phyloP scores from a whole-genome alignment of 2,113 vertebrate species.

The Seriola dumerili region DNA sequence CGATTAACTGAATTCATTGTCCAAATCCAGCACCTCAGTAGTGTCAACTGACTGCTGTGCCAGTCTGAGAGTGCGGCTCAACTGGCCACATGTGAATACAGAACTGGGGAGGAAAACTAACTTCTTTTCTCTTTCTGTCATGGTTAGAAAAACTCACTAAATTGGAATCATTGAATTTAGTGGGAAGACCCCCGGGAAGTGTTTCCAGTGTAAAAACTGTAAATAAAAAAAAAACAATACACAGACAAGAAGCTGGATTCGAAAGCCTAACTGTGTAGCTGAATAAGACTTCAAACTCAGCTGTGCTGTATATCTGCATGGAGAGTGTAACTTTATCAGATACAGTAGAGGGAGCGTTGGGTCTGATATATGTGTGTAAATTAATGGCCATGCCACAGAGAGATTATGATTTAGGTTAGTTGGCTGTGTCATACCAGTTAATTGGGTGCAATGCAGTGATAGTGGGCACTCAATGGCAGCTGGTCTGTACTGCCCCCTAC shows the following conservation, averaged over 20 bases:
- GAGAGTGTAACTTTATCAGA: conserved; percentile 18
- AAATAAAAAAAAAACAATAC: conserved; percentile 1
- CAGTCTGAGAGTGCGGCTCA: conserved; percentile 24
- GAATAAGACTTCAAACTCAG: neutral
- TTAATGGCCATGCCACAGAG: conserved; percentile 39
- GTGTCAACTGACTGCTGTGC: conserved; percentile 30
- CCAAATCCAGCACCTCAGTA: conserved; percentile 16
- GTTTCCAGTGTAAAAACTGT: neutral
- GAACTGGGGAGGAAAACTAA: neutral
- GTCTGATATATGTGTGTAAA: conserved; percentile 29
- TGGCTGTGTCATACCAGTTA: conserved; percentile 69
- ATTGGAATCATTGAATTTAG: conserved; percentile 24
- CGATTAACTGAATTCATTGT: conserved; percentile 47
- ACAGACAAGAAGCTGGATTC: neutral
- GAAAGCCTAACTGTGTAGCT: neutral
- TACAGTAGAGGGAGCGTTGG: neutral
- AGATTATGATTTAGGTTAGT: conserved; percentile 72
- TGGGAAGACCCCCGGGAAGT: neutral
- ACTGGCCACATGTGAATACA: conserved; percentile 38
- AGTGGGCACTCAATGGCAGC: neutral
- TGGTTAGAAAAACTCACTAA: conserved; percentile 1
- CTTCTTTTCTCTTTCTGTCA: neutral
- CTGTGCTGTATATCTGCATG: neutral
- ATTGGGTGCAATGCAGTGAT: conserved; percentile 76
- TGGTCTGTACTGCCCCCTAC: conserved; percentile 77